Conservation (phyloP, 64 coral and sea anemone species). For the Montipora efflorescens region DNA sequence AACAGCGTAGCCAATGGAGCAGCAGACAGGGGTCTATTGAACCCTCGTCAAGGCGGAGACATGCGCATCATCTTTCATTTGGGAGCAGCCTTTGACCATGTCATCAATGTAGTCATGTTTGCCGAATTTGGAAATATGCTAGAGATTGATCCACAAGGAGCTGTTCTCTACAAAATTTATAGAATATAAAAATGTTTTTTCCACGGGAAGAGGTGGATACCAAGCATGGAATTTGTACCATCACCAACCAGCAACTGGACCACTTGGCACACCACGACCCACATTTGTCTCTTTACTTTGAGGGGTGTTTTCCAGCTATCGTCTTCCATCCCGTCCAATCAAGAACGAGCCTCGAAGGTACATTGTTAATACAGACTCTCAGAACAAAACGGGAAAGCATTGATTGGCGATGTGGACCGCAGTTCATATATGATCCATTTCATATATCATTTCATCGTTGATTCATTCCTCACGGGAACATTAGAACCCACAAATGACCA, state of each 20-base stretch:
- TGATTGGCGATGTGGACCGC: conserved; percentile 36
- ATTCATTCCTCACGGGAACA: no score
- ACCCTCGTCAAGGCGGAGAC: no score
- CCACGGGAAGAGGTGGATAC: background rate
- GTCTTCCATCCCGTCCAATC: background rate
- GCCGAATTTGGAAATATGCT: no score
- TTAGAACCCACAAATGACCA: no score
- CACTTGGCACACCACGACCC: background rate
- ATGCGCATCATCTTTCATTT: no score
- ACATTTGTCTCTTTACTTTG: background rate
- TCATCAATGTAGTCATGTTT: no score
- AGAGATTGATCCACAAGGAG: no score
- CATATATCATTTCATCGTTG: no score
- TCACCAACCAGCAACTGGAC: background rate
- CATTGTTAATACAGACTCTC: conserved; percentile 31
- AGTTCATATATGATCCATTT: background rate
- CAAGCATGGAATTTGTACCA: background rate
- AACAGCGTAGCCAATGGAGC: no score
- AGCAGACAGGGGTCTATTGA: no score
- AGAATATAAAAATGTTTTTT: background rate
- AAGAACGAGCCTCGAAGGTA: background rate
- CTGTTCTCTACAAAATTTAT: background rate
- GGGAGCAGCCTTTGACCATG: no score
- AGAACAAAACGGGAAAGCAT: background rate
- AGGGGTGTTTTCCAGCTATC: background rate